Evolutionary conservation across 1,140 invertebrate species (phyloP), one percentile per base, ranked within the genome.

Genomic region (Leguminivora glycinivorella): DNA sequence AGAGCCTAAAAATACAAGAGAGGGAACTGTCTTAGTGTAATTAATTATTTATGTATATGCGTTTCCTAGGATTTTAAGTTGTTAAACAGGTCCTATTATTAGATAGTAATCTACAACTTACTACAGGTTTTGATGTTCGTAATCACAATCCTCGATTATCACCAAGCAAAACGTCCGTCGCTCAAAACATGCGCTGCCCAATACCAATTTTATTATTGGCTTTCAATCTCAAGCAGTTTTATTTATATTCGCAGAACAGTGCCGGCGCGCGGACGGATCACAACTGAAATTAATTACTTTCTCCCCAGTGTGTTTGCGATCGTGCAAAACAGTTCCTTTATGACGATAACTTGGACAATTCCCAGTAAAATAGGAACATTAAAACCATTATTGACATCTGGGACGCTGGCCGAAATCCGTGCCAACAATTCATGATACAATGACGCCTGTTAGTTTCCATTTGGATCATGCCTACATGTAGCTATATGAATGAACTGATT

Each of bases 311-410:
- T 75, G 75, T 67, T 77, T 80, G 72, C 70, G 77, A 74, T 76
- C 70, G 34, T 40, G 60, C 73, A 70, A 77, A 69, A 68, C 67
- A 58, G 75, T 75, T 81, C 79, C 80, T 81, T 77, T 56, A 72
- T 87, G 84, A 89, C 85, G 84, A 58, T 78, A 77, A 83, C 76
- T 91, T 91, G 87, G 87, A 89, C 86, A 82, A 87, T 85, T 83
- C 88, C 87, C 85, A 89, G 83, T 76, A 81, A 87, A 89, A 89
- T 88, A 83, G 79, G 82, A 82, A 75, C 85, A 85, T 80, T 77
- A 83, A 73, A 81, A 73, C 82, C 77, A 78, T 80, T 83, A 86
- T 87, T 81, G 80, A 88, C 85, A 91, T 81, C 75, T 89, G 83
- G 89, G 81, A 83, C 89, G 77, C 80, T 85, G 81, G 85, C 86